Percentiles rank a stretch among this genome's conserved stretches.
These are phyloP conservation scores for Pterobdella sp. DNA, from an alignment of 2,888 invertebrate species.

Conservation along the genomic window DNA sequence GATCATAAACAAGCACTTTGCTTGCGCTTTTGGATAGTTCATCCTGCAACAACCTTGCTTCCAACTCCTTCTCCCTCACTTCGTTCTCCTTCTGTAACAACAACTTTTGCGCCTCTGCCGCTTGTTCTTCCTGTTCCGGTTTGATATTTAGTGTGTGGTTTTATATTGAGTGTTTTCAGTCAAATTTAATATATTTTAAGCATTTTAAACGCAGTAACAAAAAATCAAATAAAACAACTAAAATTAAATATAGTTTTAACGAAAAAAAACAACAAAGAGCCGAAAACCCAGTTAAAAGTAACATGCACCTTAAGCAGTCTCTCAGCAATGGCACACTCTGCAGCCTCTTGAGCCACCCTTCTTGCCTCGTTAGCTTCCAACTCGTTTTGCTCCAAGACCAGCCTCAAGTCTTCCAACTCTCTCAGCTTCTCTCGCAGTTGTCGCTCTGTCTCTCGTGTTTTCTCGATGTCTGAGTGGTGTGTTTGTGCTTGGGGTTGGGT, in stretches of 20 bases:
- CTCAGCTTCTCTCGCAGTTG: conserved; percentile 36
- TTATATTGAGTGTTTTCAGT: background rate
- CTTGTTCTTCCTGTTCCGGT: conserved; percentile 35
- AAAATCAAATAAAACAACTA: background rate
- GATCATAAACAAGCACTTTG: too few relatives aligned
- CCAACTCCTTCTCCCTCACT: conserved; percentile 39
- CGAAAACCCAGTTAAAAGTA: background rate
- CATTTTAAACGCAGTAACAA: background rate
- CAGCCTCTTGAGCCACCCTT: conserved; percentile 59
- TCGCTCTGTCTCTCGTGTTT: conserved; percentile 32
- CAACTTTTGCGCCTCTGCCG: conserved; percentile 33
- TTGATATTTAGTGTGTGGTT: background rate
- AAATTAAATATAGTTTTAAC: background rate
- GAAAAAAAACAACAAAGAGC: background rate
- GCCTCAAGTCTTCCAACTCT: conserved; percentile 52
- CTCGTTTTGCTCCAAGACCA: conserved; percentile 84
- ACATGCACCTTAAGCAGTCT: conserved; percentile 13
- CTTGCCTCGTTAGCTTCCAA: conserved; percentile 87
- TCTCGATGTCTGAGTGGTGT: conserved; percentile 30
- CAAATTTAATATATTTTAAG: background rate
- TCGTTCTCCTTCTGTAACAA: conserved; percentile 33
- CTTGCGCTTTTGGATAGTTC: conserved; percentile 57
- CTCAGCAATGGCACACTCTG: conserved; percentile 3
- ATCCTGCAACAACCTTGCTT: conserved; percentile 39
- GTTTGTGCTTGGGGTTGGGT: too few relatives aligned